Evolutionary conservation across 2,113 vertebrate genomes (phyloP), one percentile per base, ranked within the genome.

Genomic region (Corythaeola cristata): DNA sequence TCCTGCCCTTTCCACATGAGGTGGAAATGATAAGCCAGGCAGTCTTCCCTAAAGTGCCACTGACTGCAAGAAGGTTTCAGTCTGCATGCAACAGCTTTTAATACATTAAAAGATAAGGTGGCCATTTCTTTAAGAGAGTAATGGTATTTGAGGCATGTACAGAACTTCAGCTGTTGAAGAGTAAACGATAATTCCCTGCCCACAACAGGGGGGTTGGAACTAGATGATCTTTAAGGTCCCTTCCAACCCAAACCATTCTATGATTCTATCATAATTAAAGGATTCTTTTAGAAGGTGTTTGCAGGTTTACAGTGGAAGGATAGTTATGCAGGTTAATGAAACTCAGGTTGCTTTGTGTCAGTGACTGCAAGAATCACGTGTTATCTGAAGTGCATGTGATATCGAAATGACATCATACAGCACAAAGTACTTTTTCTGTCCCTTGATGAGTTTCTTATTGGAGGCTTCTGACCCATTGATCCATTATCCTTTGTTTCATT

Each of bases 361-460:
- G 28, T 33, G 59, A 5, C 35, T 33, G 20, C 23, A n/a, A 35
- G 53, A 22, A 59, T 23, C 12, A 7, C 5, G 18, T 45, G 12
- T 9, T 44, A 47, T 1, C 53, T 58, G 44, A 60, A 50, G 30
- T 2, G 19, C 16, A 1, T 1, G 11, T 8, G n/a, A 5, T 8
- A 44, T 7, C 50, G 45, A 24, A 2, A 6, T 20, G 23, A 52
- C 17, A 41, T 47, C 37, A 26, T 30, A 22, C 32, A 85, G 58
- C n/a, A 30, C 22, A 27, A 47, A 33, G 18, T 7, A 6, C 11
- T 52, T 22, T 15, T 47, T 33, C 47, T 72, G 28, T 47, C 33
- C 16, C 10, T n/a, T 37, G 17, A 0, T 3, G 4, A 15, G 4
- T 23, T 71, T 76, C 68, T 72, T 22, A 11, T 3, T 18, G 35